These are phyloP conservation scores for Patella pellucida DNA, from an alignment of 2,888 invertebrate species.

Conservation along the genomic window DNA sequence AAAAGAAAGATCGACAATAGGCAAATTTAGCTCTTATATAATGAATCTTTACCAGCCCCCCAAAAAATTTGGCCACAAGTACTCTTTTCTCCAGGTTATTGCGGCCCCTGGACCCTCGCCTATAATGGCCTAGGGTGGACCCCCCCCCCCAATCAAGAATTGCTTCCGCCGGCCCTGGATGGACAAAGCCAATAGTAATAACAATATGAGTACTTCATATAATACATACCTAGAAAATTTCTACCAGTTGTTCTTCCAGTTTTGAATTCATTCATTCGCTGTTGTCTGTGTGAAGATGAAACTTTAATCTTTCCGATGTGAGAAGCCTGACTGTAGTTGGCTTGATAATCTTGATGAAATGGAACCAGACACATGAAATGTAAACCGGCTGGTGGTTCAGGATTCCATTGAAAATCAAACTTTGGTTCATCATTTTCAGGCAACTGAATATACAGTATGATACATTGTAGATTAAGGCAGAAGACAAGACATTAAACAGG, in stretches of 20 bases:
- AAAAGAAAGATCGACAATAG: no score
- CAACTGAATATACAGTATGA: constrained; percentile 33
- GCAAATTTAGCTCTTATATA: no score
- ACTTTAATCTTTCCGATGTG: constrained; percentile 48
- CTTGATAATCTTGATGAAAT: constrained; percentile 30
- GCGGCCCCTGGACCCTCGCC: no score
- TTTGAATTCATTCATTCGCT: constrained; percentile 47
- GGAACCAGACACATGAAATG: constrained; percentile 53
- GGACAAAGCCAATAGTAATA: no score
- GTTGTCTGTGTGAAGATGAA: constrained; percentile 51
- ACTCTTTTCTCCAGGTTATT: no score
- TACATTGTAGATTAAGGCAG: background rate
- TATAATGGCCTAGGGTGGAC: no score
- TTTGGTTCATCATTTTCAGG: constrained; percentile 41
- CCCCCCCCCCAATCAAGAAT: no score
- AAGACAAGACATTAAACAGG: background rate
- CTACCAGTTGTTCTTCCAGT: constrained; percentile 46
- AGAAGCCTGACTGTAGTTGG: constrained; percentile 26
- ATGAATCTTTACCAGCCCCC: no score
- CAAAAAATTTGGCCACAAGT: no score
- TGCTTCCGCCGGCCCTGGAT: no score
- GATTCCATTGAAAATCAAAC: constrained; percentile 55
- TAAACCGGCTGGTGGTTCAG: constrained; percentile 49
- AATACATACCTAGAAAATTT: constrained; percentile 47
- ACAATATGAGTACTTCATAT: background rate